Base-by-base conservation (phyloP, 2,797 vertebrate genomes). In the Enteromius argenteus region DNA sequence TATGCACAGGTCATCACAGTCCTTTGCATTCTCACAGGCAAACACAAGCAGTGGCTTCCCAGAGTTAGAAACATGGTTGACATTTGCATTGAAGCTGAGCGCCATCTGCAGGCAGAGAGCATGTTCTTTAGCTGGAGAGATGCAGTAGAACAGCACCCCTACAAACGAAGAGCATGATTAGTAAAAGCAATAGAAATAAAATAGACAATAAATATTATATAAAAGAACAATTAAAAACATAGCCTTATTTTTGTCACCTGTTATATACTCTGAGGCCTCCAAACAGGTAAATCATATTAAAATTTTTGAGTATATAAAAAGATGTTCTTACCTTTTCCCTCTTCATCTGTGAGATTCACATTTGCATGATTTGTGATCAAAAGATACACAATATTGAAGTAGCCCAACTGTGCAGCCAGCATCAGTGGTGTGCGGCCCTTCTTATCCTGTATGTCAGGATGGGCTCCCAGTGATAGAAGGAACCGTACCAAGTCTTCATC, bases 101-200 rank as follows among this genome's bases (percentile, higher is more conserved):
- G 92, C 95, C 85, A 96, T 92, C 64, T 93, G 66, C 37, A 90
- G 83, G 84, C 96, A 97, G 81, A 84, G 92, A 79, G 88, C 85
- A 85, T 97, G 96, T 4, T 93, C 91, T 69, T 87, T 91, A 4
- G 96, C 95, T 30, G 96, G 95, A n/a, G 88, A 90, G 86, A 97
- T 92, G 90, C 96, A 96, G 89, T 96, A 96, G 90, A 96, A 97
- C 85, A 97, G 88, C 89, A 96, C 27, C 10, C 96, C 96, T 97
- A 37, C 42, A 86, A 46, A 66, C 0, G 0, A 51, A 80, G 19
- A 80, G 27, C 7, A 9, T 35, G 30, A 35, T 66, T 66, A 68
- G 44, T 7, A 23, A 8, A 32, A 51, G 37, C 21, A 44, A 23
- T 0, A 10, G 9, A 37, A 39, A n/a, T n/a, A 37, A 56, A 35